A percentile compares a stretch with the other conserved stretches of the same genome.
phyloP scores from a whole-genome alignment of 2,888 invertebrate genomes.

The Diarsia mendica region DNA sequence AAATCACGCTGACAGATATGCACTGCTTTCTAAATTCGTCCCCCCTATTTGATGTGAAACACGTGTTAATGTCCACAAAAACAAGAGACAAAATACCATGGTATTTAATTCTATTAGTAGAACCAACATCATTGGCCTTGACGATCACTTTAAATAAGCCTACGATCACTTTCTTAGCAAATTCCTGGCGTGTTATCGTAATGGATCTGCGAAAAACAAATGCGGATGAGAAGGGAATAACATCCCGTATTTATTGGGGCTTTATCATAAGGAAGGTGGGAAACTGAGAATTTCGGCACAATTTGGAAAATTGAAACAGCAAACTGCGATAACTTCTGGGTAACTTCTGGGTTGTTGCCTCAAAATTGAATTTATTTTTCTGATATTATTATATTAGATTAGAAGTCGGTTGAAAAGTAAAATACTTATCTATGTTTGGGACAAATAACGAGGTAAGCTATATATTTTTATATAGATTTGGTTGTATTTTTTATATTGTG shows the following conservation, averaged over 20 bases:
- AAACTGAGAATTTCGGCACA: not conserved
- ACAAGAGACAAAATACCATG: slow-evolving; percentile 23
- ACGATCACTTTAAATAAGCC: slow-evolving; percentile 37
- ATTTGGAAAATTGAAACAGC: not conserved
- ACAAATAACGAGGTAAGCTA: not conserved
- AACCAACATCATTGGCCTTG: slow-evolving; percentile 45
- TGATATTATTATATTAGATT: not conserved
- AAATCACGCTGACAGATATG: not conserved
- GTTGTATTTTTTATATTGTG: too few species aligned
- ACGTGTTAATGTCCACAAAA: slow-evolving; percentile 18
- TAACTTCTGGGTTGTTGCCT: not conserved
- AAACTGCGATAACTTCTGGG: not conserved
- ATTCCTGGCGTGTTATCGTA: slow-evolving; percentile 36
- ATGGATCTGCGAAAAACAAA: slow-evolving; percentile 40
- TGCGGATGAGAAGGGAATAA: slow-evolving; percentile 26
- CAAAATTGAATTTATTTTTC: not conserved
- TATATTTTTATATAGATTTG: too few species aligned
- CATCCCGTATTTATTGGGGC: slow-evolving; percentile 10
- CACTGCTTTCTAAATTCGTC: not conserved
- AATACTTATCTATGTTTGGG: not conserved
- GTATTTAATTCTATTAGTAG: slow-evolving; percentile 23
- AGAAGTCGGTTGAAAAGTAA: not conserved
- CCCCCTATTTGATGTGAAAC: not conserved
- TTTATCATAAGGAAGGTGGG: not conserved
- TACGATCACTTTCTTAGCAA: slow-evolving; percentile 32